Evolutionary conservation across 2,113 vertebrate genomes (phyloP).

Genomic region (Vulpes lagopus): DNA sequence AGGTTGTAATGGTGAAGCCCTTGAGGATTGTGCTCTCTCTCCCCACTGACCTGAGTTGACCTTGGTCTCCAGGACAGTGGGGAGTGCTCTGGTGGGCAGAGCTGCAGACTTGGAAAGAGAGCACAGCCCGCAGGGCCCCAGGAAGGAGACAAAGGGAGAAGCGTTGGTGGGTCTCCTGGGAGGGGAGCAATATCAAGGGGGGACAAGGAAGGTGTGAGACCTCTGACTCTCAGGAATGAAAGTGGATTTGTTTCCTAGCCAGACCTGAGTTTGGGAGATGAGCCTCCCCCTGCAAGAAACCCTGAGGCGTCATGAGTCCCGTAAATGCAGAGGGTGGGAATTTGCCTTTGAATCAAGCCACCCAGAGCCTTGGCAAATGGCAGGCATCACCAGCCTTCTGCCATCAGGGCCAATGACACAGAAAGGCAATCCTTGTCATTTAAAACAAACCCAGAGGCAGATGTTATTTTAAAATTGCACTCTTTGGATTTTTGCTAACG

Average conservation of each 20-base stretch:
- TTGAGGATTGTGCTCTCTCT: fast-evolving
- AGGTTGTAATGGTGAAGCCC: not conserved
- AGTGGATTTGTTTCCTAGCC: fast-evolving
- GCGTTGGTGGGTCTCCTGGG: not conserved
- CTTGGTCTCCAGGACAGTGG: not conserved
- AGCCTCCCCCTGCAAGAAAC: fast-evolving
- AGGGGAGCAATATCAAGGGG: not conserved
- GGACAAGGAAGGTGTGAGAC: no score
- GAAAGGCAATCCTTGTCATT: not conserved
- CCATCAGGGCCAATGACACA: no score
- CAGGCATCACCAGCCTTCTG: no score
- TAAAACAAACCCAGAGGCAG: not conserved
- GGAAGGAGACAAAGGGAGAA: no score
- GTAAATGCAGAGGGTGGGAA: fast-evolving
- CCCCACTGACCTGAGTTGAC: fast-evolving
- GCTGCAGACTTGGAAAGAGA: not conserved
- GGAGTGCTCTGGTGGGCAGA: fast-evolving
- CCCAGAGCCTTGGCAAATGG: fast-evolving
- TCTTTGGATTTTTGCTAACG: not conserved
- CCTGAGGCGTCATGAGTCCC: fast-evolving
- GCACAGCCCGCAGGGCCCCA: fast-evolving
- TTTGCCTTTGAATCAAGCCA: no score
- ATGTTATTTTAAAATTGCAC: not conserved
- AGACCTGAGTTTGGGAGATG: no score
- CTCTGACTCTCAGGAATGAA: not conserved